Base-by-base conservation (phyloP, 2,113 vertebrate species). In the Carassius gibelio region DNA sequence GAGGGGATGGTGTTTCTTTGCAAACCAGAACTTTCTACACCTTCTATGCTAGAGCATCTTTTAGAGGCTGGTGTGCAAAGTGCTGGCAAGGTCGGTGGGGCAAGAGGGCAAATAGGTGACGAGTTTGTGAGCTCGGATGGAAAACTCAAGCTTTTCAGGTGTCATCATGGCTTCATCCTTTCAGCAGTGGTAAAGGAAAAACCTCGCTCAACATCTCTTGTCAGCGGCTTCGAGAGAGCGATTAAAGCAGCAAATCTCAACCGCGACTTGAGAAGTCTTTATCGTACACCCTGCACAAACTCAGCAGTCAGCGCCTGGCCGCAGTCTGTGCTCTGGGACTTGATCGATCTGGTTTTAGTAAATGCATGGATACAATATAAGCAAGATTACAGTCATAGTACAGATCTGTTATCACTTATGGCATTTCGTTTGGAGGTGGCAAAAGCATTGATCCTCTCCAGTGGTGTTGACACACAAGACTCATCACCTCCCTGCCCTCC, bases 41-140 rank as follows among this genome's bases (percentile, higher is more conserved):
- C 94, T 11, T 92, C 92, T 0, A 94, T 94, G 93, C 85, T 95
- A 0, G 93, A 95, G 66, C 93, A 92, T 36, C 93, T 95, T 23
- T 85, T 95, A 19, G 88, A 75, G 4, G 91, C 90, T 3, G 94
- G 95, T 8, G 89, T 94, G 64, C 93, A 93, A 17, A 92, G 93
- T 30, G 94, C 94, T 5, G 95, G 94, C 26, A 91, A 91, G 87
- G 93, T 94, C 11, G 95, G 91, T 11, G 94, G 94, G 66, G 92
- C 90, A 0, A 91, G 91, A 38, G 94, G 94, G 66, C 93, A 94
- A 82, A 88, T 94, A 0, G 94, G 95, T 1, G 94, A 95, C 13
- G 94, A 95, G 90, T 95, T 95, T 88, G 92, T 95, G 4, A 95
- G 94, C 87, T 93, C 93, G 0, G 93, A 95, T 50, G 95, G 94